Base-by-base conservation (phyloP, 2,113 vertebrate species). In the Felis chaus region DNA sequence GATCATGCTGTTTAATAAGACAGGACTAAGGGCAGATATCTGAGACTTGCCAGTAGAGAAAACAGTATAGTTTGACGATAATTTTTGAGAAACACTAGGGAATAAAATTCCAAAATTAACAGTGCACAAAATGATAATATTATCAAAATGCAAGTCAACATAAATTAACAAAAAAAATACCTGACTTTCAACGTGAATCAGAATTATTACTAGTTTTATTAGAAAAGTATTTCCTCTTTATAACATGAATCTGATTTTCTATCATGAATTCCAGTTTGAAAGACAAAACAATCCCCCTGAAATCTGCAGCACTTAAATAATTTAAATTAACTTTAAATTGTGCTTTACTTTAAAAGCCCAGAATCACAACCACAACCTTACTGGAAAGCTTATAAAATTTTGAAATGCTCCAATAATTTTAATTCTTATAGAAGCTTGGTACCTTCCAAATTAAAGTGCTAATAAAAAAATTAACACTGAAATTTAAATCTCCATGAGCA, bases 341-440 rank as follows among this genome's bases (percentile, higher is more conserved):
- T 97, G 92, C 89, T 98, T 98, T 97, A 97, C 94, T 98, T 98
- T 98, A 98, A 92, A 99, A 98, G 96, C 91, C 89, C 95, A 98
- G 96, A 98, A 98, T 93, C 98, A 97, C 10, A 98, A 96, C 88
- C 97, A 98, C 94, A 98, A 98, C 92, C 98, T 99, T 98, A 98
- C 98, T 97, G 85, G 93, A 98, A 98, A 98, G 97, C 98, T 99
- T 99, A 99, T 99, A 99, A 99, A 99, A 99, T 98, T 98, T 99
- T 98, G 98, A 99, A 99, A 98, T 98, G 98, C 96, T 98, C 93
- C 97, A 98, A 98, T 98, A 99, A 98, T 99, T 99, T 98, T 98
- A 98, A 99, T 98, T 98, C 98, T 98, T 98, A 97, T 98, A 98
- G 97, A 98, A 99, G 97, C 81, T 97, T 98, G 80, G 96, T 98